Percentiles rank a stretch among this genome's conserved stretches.
Evolutionary conservation across 2,797 vertebrate species (phyloP).

Genomic region (Ciconia nigra): DNA sequence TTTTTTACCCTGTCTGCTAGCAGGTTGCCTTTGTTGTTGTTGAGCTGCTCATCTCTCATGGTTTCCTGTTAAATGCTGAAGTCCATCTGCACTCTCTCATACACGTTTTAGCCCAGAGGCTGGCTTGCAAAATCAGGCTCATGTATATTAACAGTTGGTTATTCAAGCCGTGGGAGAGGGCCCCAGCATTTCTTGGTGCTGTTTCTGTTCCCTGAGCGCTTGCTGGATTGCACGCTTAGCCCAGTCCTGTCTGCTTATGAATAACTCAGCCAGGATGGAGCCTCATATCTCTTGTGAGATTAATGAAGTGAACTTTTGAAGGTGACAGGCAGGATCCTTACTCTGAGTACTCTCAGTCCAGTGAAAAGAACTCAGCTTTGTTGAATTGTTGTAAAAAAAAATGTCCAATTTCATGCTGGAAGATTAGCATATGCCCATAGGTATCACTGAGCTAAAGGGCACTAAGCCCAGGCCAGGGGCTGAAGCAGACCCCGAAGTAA

Average conservation of each 20-base stretch:
- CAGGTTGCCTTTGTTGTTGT: not conserved
- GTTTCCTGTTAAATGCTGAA: not conserved
- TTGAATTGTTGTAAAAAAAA: not conserved
- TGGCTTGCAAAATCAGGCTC: not conserved
- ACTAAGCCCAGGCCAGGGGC: not conserved
- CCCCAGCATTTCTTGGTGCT: not conserved
- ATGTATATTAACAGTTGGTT: not conserved
- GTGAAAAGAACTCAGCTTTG: not conserved
- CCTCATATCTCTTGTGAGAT: not conserved
- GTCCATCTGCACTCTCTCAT: not conserved
- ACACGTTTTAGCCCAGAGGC: not conserved
- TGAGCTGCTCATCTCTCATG: not conserved
- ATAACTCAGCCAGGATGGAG: not conserved
- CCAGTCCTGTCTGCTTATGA: not conserved
- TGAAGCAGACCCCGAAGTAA: not conserved
- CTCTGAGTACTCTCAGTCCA: not conserved
- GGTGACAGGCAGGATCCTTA: not conserved
- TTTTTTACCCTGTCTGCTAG: not conserved
- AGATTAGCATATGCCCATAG: not conserved
- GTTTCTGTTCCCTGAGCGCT: not conserved
- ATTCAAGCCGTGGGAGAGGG: not conserved
- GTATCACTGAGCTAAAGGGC: not conserved
- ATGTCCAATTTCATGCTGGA: not conserved
- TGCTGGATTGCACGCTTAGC: not conserved
- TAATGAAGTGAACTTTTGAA: constrained; percentile 7